These are phyloP conservation scores for Zootermopsis nevadensis DNA, from an alignment of 2,888 invertebrate species.

Conservation along the genomic window DNA sequence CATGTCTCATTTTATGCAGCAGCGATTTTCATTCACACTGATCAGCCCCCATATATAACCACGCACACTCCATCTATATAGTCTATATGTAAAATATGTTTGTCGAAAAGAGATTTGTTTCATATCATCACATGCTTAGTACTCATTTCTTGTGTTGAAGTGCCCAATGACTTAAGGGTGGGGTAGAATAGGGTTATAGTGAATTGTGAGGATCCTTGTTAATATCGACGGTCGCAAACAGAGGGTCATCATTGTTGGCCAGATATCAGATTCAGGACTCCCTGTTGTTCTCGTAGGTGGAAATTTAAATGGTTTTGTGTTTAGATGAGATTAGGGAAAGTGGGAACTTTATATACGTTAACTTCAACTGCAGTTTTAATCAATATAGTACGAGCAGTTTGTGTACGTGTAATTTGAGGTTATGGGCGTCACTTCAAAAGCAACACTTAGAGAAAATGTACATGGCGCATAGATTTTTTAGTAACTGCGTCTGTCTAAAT, in stretches of 20 bases:
- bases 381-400: too few species aligned
- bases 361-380: too few species aligned
- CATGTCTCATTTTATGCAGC: conserved; percentile 3
- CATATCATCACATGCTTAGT: conserved; percentile 3
- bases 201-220: conserved; percentile 28
- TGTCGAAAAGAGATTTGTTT: neutral
- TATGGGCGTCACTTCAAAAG: neutral
- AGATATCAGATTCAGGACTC: neutral
- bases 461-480: too few species aligned
- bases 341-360: too few species aligned
- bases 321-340: too few species aligned
- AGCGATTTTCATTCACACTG: neutral
- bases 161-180: neutral
- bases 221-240: conserved; percentile 4
- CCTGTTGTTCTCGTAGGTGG: neutral
- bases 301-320: neutral
- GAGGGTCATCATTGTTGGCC: conserved; percentile 17
- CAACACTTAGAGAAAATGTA: too few species aligned
- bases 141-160: neutral
- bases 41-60: too few species aligned
- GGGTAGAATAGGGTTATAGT: neutral
- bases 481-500: too few species aligned
- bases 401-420: too few species aligned
- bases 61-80: neutral
- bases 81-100: neutral